These are phyloP conservation scores for Lacerta viridis DNA, from an alignment of 2,797 vertebrate genomes.

Conservation along the genomic window DNA sequence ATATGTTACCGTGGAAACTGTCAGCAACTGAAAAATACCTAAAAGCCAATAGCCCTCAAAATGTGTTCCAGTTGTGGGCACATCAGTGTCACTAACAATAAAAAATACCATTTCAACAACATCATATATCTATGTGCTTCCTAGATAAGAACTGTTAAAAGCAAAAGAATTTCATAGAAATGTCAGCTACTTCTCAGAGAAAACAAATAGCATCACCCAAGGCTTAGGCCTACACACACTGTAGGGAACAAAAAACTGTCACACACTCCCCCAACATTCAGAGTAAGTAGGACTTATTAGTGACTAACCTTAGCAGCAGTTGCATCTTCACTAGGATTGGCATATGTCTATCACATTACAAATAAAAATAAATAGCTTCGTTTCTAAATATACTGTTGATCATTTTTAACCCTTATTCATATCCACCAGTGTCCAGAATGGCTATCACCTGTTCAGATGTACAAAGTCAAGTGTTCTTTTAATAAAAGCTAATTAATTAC, in stretches of 20 bases:
- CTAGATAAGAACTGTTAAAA: neutral
- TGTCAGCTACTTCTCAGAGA: neutral
- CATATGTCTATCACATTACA: neutral
- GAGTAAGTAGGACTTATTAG: neutral
- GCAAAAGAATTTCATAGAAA: neutral
- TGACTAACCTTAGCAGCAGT: neutral
- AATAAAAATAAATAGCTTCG: neutral
- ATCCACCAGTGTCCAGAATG: neutral
- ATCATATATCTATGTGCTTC: neutral
- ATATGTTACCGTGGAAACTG: constrained; percentile 50
- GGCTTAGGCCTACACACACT: neutral
- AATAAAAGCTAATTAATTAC: neutral
- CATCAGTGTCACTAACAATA: constrained; percentile 11
- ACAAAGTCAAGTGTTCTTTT: neutral
- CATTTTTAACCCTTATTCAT: neutral
- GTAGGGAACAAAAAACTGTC: neutral
- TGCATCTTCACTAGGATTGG: neutral
- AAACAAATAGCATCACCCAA: neutral
- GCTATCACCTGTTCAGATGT: neutral
- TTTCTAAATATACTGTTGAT: neutral
- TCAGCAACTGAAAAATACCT: constrained; percentile 46
- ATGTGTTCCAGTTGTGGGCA: constrained; percentile 26
- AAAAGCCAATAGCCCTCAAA: constrained; percentile 30
- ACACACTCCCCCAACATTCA: neutral
- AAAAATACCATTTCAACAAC: constrained; percentile 8